A percentile compares a stretch with the other conserved stretches of the same genome.
phyloP scores from a whole-genome alignment of 2,113 vertebrate species.

The pig (Sus scrofa) region DNA sequence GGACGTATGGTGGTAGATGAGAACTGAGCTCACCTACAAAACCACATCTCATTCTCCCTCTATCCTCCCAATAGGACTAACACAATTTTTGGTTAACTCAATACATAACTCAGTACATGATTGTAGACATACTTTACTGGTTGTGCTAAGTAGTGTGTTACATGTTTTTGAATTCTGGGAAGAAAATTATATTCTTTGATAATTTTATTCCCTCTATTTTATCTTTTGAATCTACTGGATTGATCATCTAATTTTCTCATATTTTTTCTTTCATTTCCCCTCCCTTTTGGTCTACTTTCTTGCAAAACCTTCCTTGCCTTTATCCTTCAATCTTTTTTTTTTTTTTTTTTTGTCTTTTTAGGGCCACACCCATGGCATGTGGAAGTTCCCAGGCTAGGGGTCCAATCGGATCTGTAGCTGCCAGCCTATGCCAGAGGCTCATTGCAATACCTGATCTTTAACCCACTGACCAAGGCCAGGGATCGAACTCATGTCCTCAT shows the following conservation, averaged over 20 bases:
- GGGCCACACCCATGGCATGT: too few species aligned
- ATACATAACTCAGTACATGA: background rate
- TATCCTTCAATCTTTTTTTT: background rate
- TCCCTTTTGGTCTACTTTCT: background rate
- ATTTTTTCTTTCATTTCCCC: background rate
- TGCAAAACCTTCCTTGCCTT: background rate
- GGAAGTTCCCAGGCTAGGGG: too few species aligned
- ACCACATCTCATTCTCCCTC: background rate
- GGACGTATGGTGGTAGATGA: background rate
- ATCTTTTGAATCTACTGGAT: background rate
- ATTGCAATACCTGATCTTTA: too few species aligned
- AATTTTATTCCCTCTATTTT: background rate
- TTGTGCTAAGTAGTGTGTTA: background rate
- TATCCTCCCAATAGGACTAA: background rate
- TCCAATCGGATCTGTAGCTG: too few species aligned
- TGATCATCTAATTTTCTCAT: slow-evolving; percentile 2
- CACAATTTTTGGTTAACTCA: background rate
- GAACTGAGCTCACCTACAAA: background rate
- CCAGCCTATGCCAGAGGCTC: too few species aligned
- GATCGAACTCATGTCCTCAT: too few species aligned
- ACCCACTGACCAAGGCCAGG: too few species aligned
- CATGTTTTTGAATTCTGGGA: background rate
- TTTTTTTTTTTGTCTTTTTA: background rate
- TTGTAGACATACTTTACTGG: background rate
- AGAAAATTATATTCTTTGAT: background rate